A percentile compares a stretch with the other conserved stretches of the same genome.
Conservation (phyloP, 1,140 invertebrate genomes). For the Drosophila fuyamai region DNA sequence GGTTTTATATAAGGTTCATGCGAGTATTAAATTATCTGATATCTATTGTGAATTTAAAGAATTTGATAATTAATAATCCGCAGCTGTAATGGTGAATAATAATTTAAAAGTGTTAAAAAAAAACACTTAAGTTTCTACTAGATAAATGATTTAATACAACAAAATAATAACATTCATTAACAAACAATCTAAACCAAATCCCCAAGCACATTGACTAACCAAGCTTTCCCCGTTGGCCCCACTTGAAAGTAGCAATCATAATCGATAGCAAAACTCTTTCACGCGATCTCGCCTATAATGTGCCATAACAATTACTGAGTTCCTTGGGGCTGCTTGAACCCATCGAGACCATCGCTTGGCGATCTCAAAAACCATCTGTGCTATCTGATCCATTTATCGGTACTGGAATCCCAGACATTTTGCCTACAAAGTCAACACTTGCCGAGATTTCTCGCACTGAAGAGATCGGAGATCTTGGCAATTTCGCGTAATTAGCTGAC, state of each 20-base stretch:
- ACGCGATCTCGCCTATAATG: slow-evolving; percentile 11
- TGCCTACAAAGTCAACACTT: slow-evolving; percentile 50
- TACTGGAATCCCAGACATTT: slow-evolving; percentile 32
- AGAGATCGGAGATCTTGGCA: slow-evolving; percentile 38
- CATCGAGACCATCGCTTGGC: slow-evolving; percentile 23
- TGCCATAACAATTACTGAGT: slow-evolving; percentile 39
- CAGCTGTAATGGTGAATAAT: no score
- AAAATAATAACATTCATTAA: neutral
- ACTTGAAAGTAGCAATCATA: slow-evolving; percentile 8
- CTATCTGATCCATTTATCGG: slow-evolving; percentile 30
- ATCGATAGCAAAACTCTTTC: slow-evolving; percentile 14
- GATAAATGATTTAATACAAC: no score
- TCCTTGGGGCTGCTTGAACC: slow-evolving; percentile 27
- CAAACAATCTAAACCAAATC: slow-evolving; percentile 5
- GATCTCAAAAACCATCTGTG: slow-evolving; percentile 21
- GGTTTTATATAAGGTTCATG: no score
- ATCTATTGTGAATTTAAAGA: neutral
- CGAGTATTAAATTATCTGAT: no score
- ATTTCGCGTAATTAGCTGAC: slow-evolving; percentile 51
- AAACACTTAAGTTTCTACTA: no score
- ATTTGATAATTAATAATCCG: no score
- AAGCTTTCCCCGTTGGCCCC: slow-evolving; percentile 1
- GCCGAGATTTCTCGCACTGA: slow-evolving; percentile 21
- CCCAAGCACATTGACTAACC: slow-evolving; percentile 5
- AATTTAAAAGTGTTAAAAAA: no score